Evolutionary conservation across 1,140 invertebrate genomes (phyloP).

Genomic region (Cherax quadricarinatus): DNA sequence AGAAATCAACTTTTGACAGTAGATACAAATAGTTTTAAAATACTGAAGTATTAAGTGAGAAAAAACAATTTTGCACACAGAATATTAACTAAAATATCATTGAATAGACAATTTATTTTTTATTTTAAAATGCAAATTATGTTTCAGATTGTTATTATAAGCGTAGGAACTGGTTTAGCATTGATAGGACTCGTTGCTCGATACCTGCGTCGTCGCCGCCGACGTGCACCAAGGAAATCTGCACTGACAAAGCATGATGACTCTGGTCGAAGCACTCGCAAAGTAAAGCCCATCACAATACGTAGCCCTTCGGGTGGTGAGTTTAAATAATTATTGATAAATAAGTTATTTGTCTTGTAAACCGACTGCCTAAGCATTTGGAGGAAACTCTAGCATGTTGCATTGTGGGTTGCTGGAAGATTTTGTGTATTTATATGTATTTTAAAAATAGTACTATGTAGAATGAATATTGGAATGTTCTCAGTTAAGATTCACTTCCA

Average conservation of each 20-base stretch:
- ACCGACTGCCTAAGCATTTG: not conserved
- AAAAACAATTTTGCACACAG: not conserved
- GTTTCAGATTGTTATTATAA: conserved; percentile 43
- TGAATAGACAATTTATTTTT: not conserved
- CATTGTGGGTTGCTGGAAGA: too few relatives aligned
- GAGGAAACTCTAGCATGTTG: too few relatives aligned
- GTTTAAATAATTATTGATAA: not conserved
- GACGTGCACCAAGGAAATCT: conserved; percentile 40
- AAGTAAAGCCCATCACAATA: conserved; percentile 61
- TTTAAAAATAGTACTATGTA: too few relatives aligned
- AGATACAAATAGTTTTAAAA: not conserved
- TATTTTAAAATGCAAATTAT: not conserved
- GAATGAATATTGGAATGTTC: too few relatives aligned
- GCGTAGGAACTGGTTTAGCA: conserved; percentile 48
- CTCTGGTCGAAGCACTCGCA: conserved; percentile 26
- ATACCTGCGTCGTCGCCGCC: conserved; percentile 45
- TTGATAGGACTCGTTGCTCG: conserved; percentile 51
- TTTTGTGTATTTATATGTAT: too few relatives aligned
- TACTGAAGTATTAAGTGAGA: not conserved
- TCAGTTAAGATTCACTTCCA: too few relatives aligned
- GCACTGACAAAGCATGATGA: conserved; percentile 51
- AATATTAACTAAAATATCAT: not conserved
- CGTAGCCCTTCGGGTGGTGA: conserved; percentile 57
- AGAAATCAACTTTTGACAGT: too few relatives aligned
- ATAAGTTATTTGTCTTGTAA: not conserved